Conservation (phyloP, 2,797 vertebrate genomes). For the Lepus townsendii region DNA sequence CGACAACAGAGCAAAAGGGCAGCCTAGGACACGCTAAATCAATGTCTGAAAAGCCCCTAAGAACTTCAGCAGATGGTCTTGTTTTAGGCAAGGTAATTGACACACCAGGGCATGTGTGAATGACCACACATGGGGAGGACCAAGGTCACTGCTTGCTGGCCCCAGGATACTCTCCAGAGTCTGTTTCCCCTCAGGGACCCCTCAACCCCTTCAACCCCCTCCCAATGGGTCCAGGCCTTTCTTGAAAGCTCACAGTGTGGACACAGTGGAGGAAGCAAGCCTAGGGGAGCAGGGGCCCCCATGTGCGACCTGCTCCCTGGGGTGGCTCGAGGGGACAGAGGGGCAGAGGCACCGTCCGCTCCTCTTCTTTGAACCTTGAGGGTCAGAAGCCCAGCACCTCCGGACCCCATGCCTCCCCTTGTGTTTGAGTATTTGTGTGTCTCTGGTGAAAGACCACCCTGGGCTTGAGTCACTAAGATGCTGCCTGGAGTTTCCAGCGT, state of each 20-base stretch:
- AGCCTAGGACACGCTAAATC: background rate
- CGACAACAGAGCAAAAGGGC: slow-evolving; percentile 38
- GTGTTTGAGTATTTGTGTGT: background rate
- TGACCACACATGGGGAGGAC: background rate
- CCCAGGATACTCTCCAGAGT: too few relatives aligned
- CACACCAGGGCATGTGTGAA: background rate
- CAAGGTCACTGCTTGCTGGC: too few relatives aligned
- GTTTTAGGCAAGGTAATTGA: slow-evolving; percentile 35
- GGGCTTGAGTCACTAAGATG: background rate
- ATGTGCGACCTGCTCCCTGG: too few relatives aligned
- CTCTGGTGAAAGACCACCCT: background rate
- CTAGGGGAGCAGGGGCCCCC: background rate
- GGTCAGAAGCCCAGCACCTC: background rate
- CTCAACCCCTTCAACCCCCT: background rate
- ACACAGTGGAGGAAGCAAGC: background rate
- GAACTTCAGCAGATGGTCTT: background rate
- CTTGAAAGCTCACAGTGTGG: background rate
- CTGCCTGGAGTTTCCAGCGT: background rate
- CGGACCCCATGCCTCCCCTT: background rate
- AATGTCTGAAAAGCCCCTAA: too few relatives aligned
- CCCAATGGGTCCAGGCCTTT: background rate
- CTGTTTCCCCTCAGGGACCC: too few relatives aligned
- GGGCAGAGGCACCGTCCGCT: background rate
- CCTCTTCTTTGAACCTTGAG: background rate
- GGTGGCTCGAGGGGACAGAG: background rate